Base-by-base conservation (phyloP, 2,797 vertebrate genomes). In the Centroberyx gerrardi region DNA sequence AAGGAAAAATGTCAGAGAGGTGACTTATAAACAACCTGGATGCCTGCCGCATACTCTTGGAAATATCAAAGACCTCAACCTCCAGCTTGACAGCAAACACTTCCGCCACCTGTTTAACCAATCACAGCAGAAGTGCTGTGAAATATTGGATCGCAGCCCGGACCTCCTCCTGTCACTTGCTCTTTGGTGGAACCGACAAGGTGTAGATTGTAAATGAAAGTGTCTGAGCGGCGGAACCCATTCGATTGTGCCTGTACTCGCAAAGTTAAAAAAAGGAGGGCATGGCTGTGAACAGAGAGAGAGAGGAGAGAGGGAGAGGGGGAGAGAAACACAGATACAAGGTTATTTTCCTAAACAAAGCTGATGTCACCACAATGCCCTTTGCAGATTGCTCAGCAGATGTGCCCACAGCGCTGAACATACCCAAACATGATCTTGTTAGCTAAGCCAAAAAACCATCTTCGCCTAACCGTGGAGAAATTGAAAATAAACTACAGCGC, bases 281-380 rank as follows among this genome's bases (percentile, higher is more conserved):
- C 9, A 42, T 8, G 17, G 33, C 7, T 8, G n/a, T 31, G 33
- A 31, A 13, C 44, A 33, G 14, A 36, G 29, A n/a, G 42, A 65
- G 31, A 36, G 46, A 53, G 33, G 33, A 31, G 27, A 53, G 17
- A 52, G 33, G 46, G 13, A 46, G 14, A 8, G 31, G 10, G 40
- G 46, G 31, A 38, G 31, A 22, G 51, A 73, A 74, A 74, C 55
- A 60, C 61, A 42, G 72, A 48, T 40, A 18, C 27, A 28, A 22
- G 4, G 4, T 56, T 60, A 53, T 72, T 78, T 87, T 82, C 42
- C 70, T 49, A 66, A 77, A 84, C 70, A 87, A 49, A 62, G 42
- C 59, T 60, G 55, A 66, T 64, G 53, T 74, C 51, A 31, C 48
- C 54, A 22, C 27, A 46, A 8, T 27, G 2, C 10, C 62, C 64